These are phyloP conservation scores for Eudyptes chrysolophus DNA, from an alignment of 2,113 vertebrate genomes.

Conservation along the genomic window DNA sequence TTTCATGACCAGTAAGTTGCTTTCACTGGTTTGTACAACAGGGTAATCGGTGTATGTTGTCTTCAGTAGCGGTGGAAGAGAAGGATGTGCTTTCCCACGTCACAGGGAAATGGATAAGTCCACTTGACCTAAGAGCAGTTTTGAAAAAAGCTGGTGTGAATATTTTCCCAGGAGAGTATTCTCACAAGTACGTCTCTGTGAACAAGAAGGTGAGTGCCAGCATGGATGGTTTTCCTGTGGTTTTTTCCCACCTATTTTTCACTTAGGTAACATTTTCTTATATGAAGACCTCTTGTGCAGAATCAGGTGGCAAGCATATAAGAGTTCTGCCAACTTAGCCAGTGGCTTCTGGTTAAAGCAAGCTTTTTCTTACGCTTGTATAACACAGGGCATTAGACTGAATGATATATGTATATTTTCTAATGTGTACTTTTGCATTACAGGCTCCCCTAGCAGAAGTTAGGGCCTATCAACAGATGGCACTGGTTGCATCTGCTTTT, in stretches of 20 bases:
- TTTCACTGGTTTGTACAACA: conserved; percentile 48
- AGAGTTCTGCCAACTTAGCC: neutral
- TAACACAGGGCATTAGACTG: neutral
- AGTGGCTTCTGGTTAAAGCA: neutral
- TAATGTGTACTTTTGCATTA: neutral
- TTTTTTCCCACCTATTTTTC: fast-evolving
- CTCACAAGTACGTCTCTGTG: conserved; percentile 75
- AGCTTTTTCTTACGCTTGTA: neutral
- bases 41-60: conserved; percentile 82
- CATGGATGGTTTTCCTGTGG: fast-evolving
- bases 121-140: conserved; percentile 67
- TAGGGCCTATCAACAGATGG: conserved; percentile 87
- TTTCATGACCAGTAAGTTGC: neutral
- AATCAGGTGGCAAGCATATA: neutral
- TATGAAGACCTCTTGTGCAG: neutral
- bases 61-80: conserved; percentile 48
- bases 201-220: conserved; percentile 76
- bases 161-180: conserved; percentile 82
- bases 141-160: conserved; percentile 84
- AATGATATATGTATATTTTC: fast-evolving
- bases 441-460: conserved; percentile 80
- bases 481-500: conserved; percentile 80
- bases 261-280: neutral
- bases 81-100: conserved; percentile 64
- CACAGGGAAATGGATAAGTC: conserved; percentile 81